These are phyloP conservation scores for Okamejei kenojei DNA, from an alignment of 2,797 vertebrate genomes.

Conservation along the genomic window DNA sequence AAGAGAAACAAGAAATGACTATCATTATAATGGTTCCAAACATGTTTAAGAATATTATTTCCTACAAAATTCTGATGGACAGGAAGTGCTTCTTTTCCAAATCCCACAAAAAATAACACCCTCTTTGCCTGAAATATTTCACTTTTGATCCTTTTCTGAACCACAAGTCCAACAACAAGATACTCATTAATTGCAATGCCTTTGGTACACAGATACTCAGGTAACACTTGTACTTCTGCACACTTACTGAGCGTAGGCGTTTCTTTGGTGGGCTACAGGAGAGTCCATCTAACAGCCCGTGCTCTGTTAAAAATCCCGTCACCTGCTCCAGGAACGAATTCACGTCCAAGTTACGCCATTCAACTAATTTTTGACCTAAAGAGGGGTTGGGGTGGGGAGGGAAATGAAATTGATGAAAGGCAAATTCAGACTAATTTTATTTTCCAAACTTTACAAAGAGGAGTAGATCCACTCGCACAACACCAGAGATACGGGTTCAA, in stretches of 20 bases:
- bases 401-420: not conserved
- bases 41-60: not conserved
- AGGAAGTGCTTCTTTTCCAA: not conserved
- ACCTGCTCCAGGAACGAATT: slow-evolving; percentile 93
- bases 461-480: too few relatives aligned
- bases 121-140: not conserved
- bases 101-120: not conserved
- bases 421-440: not conserved
- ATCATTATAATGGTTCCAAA: not conserved
- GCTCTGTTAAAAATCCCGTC: slow-evolving; percentile 86
- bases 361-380: slow-evolving; percentile 93
- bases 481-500: too few relatives aligned
- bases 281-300: slow-evolving; percentile 89
- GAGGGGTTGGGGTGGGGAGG: slow-evolving; percentile 38
- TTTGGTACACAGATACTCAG: not conserved
- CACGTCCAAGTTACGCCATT: slow-evolving; percentile 95
- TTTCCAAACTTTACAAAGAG: too few relatives aligned
- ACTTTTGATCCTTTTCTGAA: not conserved
- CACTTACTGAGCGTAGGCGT: slow-evolving; percentile 86
- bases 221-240: not conserved
- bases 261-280: slow-evolving; percentile 86
- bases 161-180: not conserved
- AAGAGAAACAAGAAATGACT: slow-evolving; percentile 35
- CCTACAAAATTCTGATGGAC: not conserved
- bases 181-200: not conserved